These are phyloP conservation scores for Pterostichus niger DNA, from an alignment of 2,888 invertebrate genomes.

Conservation along the genomic window DNA sequence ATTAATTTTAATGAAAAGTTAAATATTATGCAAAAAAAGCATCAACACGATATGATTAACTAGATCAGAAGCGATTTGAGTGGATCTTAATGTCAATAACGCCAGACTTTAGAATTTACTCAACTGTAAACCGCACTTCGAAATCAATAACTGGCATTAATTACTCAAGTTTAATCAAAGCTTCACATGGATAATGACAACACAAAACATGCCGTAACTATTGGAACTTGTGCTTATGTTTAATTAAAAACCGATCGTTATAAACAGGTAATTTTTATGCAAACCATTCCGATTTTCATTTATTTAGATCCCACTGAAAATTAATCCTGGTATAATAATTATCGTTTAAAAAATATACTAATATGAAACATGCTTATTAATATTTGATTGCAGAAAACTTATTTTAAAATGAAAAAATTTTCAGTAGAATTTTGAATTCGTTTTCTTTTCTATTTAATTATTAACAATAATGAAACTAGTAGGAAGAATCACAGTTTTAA, in stretches of 20 bases:
- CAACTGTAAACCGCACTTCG: slow-evolving; percentile 38
- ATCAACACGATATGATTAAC: neutral
- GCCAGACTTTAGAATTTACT: slow-evolving; percentile 23
- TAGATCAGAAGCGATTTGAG: slow-evolving; percentile 17
- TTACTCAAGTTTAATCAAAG: slow-evolving; percentile 52
- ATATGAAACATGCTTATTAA: too few species aligned
- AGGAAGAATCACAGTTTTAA: too few species aligned
- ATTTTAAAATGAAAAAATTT: too few species aligned
- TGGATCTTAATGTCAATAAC: slow-evolving; percentile 35
- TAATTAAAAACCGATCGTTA: slow-evolving; percentile 30
- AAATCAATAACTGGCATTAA: slow-evolving; percentile 48
- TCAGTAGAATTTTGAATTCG: too few species aligned
- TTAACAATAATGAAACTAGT: too few species aligned
- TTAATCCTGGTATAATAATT: neutral
- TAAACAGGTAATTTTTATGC: neutral
- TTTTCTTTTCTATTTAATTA: too few species aligned
- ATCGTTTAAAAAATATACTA: too few species aligned
- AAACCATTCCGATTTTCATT: neutral
- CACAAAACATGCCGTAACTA: slow-evolving; percentile 35
- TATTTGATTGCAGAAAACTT: too few species aligned
- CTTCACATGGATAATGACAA: slow-evolving; percentile 28
- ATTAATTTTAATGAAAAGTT: slow-evolving; percentile 14
- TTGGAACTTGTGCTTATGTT: neutral
- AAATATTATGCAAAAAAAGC: neutral
- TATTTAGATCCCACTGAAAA: neutral